Evolutionary conservation across 2,797 vertebrate genomes (phyloP).

Genomic region (Tympanoctomys barrerae): DNA sequence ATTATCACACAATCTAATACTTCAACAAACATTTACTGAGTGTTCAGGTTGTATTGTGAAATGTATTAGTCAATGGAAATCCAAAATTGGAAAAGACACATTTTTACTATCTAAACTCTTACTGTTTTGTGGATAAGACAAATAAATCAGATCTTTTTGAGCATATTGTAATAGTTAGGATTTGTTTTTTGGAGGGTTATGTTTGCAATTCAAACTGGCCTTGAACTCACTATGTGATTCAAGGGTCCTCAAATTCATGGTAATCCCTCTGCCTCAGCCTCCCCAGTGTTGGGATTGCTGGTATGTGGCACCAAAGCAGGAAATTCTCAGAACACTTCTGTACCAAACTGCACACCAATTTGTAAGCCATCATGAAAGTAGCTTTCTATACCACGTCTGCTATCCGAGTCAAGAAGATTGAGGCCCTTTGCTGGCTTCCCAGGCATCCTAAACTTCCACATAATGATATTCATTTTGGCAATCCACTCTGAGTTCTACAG

Average conservation of each 20-base stretch:
- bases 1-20: conserved; percentile 1
- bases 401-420: neutral
- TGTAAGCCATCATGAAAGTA: neutral
- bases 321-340: neutral
- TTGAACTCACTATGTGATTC: neutral
- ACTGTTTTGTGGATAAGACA: neutral
- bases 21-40: conserved; percentile 18
- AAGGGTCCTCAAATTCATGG: neutral
- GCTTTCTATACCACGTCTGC: neutral
- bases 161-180: too few species aligned
- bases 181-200: neutral
- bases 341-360: neutral
- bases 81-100: neutral
- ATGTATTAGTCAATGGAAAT: neutral
- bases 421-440: neutral
- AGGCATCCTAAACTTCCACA: neutral
- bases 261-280: neutral
- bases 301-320: neutral
- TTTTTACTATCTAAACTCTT: neutral
- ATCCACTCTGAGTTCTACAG: neutral
- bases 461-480: neutral
- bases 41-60: neutral
- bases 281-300: neutral
- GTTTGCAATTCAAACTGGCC: neutral
- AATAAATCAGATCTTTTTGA: neutral